phyloP scores from a whole-genome alignment of 2,888 invertebrate species.

The Lithophane leautieri region DNA sequence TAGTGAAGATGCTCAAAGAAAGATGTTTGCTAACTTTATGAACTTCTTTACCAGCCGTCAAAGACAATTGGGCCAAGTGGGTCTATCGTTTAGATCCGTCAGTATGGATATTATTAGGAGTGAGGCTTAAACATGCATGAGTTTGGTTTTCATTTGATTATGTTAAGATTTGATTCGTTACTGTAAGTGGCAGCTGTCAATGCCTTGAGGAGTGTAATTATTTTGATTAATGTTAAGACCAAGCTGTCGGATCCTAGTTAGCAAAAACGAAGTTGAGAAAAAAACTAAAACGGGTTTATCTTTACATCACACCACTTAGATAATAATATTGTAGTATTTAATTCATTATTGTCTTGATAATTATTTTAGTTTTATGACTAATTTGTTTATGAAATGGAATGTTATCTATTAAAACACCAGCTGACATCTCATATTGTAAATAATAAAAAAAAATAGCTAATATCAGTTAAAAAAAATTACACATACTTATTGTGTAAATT shows the following conservation, averaged over 20 bases:
- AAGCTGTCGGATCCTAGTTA: neutral
- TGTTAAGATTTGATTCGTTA: neutral
- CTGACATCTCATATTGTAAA: constrained; percentile 60
- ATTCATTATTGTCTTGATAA: neutral
- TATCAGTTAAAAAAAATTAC: constrained; percentile 11
- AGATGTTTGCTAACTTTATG: neutral
- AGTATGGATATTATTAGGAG: neutral
- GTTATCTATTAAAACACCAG: neutral
- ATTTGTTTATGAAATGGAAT: neutral
- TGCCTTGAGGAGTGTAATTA: neutral
- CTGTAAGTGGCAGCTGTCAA: neutral
- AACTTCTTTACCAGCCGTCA: too few species aligned
- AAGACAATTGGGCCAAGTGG: too few species aligned
- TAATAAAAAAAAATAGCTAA: constrained; percentile 47
- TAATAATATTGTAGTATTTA: constrained; percentile 4
- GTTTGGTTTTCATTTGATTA: neutral
- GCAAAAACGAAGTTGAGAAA: neutral
- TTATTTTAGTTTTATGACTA: neutral
- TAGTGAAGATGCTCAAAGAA: constrained; percentile 3
- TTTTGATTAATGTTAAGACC: too few species aligned
- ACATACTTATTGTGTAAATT: constrained; percentile 6
- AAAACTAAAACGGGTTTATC: neutral
- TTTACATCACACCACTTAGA: constrained; percentile 1
- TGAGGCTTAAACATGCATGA: neutral
- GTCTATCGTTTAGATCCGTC: neutral